phyloP scores from a whole-genome alignment of 92 coral and sea anemone genomes.

The Plumapathes pennacea region DNA sequence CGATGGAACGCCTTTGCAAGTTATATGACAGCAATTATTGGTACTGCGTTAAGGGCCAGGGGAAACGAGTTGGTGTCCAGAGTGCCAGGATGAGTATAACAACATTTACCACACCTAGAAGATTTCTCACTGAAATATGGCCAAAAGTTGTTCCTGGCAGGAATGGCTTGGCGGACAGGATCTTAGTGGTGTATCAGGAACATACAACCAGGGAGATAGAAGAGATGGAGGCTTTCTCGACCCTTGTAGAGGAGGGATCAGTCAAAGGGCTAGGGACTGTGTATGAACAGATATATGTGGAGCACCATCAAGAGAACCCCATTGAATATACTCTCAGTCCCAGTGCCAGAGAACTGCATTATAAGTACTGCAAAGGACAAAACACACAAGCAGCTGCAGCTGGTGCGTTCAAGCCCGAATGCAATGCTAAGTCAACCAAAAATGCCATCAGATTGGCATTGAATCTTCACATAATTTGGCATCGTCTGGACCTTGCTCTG shows the following conservation, averaged over 20 bases:
- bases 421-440: constrained; percentile 40
- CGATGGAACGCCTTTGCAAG: constrained; percentile 40
- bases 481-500: constrained; percentile 25
- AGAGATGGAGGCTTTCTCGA: constrained; percentile 24
- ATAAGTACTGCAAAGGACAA: constrained; percentile 37
- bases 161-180: constrained; percentile 34
- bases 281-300: constrained; percentile 29
- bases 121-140: constrained; percentile 39
- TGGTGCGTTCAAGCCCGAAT: constrained; percentile 25
- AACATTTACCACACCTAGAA: constrained; percentile 35
- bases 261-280: constrained; percentile 24
- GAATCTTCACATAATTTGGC: constrained; percentile 39
- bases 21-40: constrained; percentile 34
- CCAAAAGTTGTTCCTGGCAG: constrained; percentile 27
- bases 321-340: constrained; percentile 30
- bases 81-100: constrained; percentile 23
- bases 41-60: constrained; percentile 47
- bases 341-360: constrained; percentile 30
- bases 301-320: constrained; percentile 35
- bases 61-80: constrained; percentile 38
- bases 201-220: constrained; percentile 2
- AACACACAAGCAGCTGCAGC: constrained; percentile 3
- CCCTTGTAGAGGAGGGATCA: constrained; percentile 21
- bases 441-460: constrained; percentile 42
- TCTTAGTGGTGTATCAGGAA: constrained; percentile 7